phyloP scores from a whole-genome alignment of 2,113 vertebrate species.

The Speoplatyrhinus poulsoni region DNA sequence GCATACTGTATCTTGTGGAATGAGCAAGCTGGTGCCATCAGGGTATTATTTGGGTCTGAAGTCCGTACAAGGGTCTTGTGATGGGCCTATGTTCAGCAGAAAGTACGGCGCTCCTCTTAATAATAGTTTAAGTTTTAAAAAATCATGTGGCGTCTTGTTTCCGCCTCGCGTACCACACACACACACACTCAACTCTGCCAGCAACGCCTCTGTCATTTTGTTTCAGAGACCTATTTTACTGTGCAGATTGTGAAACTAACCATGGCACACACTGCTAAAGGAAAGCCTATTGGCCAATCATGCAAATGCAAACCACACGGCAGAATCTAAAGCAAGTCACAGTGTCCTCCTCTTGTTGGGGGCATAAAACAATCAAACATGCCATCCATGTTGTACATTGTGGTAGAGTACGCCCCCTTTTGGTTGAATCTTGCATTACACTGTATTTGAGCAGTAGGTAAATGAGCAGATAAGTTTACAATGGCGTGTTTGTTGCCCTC shows the following conservation, averaged over 20 bases:
- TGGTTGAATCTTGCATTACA: no score
- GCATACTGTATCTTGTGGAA: constrained; percentile 30
- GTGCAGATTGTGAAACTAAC: no score
- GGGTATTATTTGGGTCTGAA: constrained; percentile 62
- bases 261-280: no score
- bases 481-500: constrained; percentile 27
- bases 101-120: constrained; percentile 33
- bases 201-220: background rate
- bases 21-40: constrained; percentile 32
- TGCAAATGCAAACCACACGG: no score
- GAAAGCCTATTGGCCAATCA: no score
- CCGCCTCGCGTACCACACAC: constrained; percentile 32
- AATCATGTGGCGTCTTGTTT: constrained; percentile 34
- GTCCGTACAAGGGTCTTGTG: constrained; percentile 60
- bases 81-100: constrained; percentile 47
- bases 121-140: constrained; percentile 31
- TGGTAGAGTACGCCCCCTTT: no score
- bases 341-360: no score
- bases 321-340: no score
- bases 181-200: constrained; percentile 26
- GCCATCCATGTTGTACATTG: no score
- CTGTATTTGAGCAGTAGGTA: no score
- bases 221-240: no score
- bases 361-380: no score
- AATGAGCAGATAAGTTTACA: constrained; percentile 1